Percentiles rank a stretch among this genome's conserved stretches.
phyloP scores from a whole-genome alignment of 2,797 vertebrate genomes.

The Argya squamiceps region DNA sequence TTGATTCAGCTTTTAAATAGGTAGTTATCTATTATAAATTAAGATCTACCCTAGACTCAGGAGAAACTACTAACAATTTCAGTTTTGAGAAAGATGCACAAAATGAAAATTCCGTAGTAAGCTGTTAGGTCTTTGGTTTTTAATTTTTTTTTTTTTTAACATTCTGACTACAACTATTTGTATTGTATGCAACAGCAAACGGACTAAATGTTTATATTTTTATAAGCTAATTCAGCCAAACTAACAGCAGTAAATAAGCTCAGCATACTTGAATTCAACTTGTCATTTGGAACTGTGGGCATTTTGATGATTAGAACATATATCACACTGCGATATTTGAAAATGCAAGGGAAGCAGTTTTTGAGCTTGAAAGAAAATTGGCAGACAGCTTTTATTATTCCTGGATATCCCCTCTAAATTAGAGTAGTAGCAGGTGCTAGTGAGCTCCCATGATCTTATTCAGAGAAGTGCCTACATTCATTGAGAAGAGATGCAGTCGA shows the following conservation, averaged over 20 bases:
- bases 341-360: background rate
- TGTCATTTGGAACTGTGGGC: background rate
- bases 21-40: background rate
- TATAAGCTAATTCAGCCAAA: background rate
- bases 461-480: background rate
- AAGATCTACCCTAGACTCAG: background rate
- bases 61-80: background rate
- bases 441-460: background rate
- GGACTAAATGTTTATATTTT: background rate
- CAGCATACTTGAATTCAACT: background rate
- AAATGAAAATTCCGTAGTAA: background rate
- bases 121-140: background rate
- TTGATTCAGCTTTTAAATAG: background rate
- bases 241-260: background rate
- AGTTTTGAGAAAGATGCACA: background rate
- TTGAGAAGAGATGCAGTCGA: background rate
- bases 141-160: rapidly evolving
- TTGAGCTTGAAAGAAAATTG: background rate
- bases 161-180: background rate
- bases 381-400: background rate
- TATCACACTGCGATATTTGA: background rate
- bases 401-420: background rate
- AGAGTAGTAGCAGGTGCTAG: background rate
- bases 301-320: background rate
- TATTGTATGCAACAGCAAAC: background rate